Conservation (phyloP, 2,113 vertebrate species). For the Phyllostomus discolor region DNA sequence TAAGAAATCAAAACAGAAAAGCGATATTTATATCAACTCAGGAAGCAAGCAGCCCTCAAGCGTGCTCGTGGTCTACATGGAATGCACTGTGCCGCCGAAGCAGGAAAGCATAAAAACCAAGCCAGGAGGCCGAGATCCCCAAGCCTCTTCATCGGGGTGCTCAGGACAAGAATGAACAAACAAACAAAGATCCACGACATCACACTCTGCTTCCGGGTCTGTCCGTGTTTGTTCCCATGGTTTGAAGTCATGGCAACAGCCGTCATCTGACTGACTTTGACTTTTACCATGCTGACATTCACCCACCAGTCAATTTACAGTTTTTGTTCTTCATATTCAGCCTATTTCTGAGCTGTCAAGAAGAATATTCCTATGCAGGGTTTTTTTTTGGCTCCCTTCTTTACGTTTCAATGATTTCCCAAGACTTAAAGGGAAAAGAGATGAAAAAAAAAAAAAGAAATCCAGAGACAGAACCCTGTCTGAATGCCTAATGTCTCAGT, state of each 20-base stretch:
- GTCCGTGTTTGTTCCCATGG: neutral
- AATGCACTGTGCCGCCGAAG: neutral
- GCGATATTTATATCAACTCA: neutral
- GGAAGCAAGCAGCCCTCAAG: neutral
- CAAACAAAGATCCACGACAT: neutral
- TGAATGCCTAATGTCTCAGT: neutral
- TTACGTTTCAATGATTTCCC: neutral
- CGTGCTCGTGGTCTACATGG: neutral
- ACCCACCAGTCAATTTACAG: neutral
- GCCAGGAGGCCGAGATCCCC: neutral
- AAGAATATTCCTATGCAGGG: neutral
- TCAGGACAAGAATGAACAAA: neutral
- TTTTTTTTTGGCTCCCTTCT: neutral
- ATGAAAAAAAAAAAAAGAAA: neutral
- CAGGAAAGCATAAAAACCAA: neutral
- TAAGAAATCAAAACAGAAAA: neutral
- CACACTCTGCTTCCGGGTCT: conserved; percentile 25
- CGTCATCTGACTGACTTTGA: neutral
- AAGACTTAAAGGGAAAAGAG: neutral
- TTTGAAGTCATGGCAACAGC: neutral
- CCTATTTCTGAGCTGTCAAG: neutral
- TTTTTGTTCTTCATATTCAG: neutral
- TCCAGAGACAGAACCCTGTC: neutral
- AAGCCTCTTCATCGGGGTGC: neutral
- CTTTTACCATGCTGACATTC: neutral